These are phyloP conservation scores for Metaphire vulgaris DNA, from an alignment of 1,140 invertebrate genomes.

Conservation along the genomic window DNA sequence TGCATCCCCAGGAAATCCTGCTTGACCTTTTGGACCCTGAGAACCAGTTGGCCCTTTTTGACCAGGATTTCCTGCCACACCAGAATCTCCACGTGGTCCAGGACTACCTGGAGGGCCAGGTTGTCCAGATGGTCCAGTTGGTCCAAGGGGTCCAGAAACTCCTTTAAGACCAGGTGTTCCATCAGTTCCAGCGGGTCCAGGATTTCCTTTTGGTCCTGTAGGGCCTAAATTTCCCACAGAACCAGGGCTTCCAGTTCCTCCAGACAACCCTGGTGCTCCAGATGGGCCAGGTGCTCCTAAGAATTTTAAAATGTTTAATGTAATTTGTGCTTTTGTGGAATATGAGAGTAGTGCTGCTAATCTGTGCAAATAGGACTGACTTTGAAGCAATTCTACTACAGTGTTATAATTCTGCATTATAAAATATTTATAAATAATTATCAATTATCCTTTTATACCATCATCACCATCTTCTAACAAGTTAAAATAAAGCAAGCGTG, in stretches of 20 bases:
- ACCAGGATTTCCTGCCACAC: constrained; percentile 40
- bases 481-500: no score
- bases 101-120: constrained; percentile 7
- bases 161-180: constrained; percentile 7
- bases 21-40: constrained; percentile 28
- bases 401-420: no score
- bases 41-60: constrained; percentile 53
- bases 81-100: constrained; percentile 10
- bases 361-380: no score
- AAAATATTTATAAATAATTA: no score
- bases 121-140: constrained; percentile 14
- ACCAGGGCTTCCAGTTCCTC: not conserved
- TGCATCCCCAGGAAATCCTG: constrained; percentile 41
- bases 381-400: no score
- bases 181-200: not conserved
- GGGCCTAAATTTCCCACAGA: not conserved
- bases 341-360: no score
- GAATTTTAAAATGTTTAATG: no score
- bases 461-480: no score
- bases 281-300: constrained; percentile 6
- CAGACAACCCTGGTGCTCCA: constrained; percentile 1
- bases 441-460: no score
- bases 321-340: no score
- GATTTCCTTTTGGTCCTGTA: not conserved
- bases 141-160: not conserved